Base-by-base conservation (phyloP, 2,888 invertebrate genomes). In the Hypomecis punctinalis region DNA sequence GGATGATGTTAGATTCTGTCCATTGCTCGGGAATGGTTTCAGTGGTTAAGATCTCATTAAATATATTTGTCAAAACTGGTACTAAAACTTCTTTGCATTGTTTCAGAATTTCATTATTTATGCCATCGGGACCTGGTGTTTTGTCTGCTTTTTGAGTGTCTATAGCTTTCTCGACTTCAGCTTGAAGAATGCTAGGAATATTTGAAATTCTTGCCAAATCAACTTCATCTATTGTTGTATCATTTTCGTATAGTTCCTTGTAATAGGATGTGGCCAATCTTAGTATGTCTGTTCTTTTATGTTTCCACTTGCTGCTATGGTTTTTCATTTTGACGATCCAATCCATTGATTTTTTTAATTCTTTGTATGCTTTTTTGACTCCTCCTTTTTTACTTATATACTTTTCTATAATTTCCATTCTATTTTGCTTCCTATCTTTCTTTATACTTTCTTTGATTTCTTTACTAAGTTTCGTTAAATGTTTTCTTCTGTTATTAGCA, bases 301-400 rank as follows among this genome's bases (percentile, higher is more conserved):
- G 5, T 7, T 36, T 11, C n/a, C 5, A 37, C n/a, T 37, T 37
- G 10, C 51, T 37, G 1, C n/a, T 3, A 0, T 37, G 6, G 11
- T 51, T 8, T 51, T 51, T 51, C 51, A 51, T 51, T 37, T 51
- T 51, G 6, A 51, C 51, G 5, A 51, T 51, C 51, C 51, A 51
- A n/a, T 36, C 11, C 37, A 13, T 52, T 5, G n/a, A 11, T 5
- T n/a, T 5, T 10, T 5, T n/a, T 5, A 45, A 11, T 45, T 45
- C 45, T 6, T 45, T 45, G 11, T 11, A 11, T 11, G 45, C 45
- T 11, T 45, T 45, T 45, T 45, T 45, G 5, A 6, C 11, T 45
- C 45, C 45, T 6, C 45, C 45, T 5, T 11, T 45, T 45, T 45
- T 45, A 5, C 9, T 5, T 40, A 40, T 9, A 10, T 40, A 40